Base-by-base conservation (phyloP, 1,140 invertebrate genomes). In the Drosophila lowei region DNA sequence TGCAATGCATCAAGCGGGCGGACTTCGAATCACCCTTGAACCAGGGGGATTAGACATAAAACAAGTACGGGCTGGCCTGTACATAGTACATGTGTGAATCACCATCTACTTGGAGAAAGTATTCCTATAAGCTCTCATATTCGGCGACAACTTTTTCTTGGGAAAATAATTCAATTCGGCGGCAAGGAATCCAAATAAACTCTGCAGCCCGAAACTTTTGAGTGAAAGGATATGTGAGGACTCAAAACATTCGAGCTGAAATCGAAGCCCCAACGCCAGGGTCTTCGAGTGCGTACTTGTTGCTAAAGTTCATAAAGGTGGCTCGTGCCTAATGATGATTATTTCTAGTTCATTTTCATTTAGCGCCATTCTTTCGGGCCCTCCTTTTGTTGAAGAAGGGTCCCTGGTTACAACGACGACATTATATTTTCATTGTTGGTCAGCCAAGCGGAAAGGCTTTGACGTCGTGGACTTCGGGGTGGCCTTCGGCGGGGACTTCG, bases 391-490 rank as follows among this genome's bases (percentile, higher is more conserved):
- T 42, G 25, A 21, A 23, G 13, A 6, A 11, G 23, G 3, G 16
- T 13, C 46, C 41, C 28, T 43, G 18, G 34, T 25, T 28, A 43
- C 25, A 34, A 30, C 30, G 47, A 79, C 58, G 77, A 80, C 78
- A 86, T 79, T 72, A 86, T 80, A 77, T 88, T 83, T 83, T 88
- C 78, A 86, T 86, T 86, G 83, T 86, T 86, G 83, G 75, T 62
- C 83, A 88, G 78, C 83, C 83, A 86, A 86, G 83, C 83, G 83
- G 60, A 86, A 88, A 73, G 77, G 70, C 68, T 79, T 73, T 61
- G 54, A 43, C 57, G 41, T 58, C 23, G 25, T 54, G 13, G 48
- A 23, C 52, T 25, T 25, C 23, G 23, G 23, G 18, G 18, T 18
- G 18, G 63, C 2, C 30, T 18, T 18, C 18, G 18, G 18, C n/a